These are phyloP conservation scores for Acleris cristana DNA, from an alignment of 2,888 invertebrate genomes.

Conservation along the genomic window DNA sequence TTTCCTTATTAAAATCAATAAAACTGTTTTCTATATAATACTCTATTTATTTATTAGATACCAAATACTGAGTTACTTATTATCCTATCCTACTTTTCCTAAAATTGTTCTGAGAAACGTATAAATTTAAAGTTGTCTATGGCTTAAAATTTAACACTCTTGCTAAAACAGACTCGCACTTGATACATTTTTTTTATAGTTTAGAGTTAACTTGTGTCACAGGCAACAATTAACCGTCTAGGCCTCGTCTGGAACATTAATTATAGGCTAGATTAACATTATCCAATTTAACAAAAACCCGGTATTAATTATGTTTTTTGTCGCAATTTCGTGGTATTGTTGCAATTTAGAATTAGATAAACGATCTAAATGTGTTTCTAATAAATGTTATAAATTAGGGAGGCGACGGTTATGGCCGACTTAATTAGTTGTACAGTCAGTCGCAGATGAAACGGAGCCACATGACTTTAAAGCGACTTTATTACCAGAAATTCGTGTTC, in stretches of 20 bases:
- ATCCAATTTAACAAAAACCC: constrained; percentile 12
- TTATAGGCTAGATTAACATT: constrained; percentile 21
- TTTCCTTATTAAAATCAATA: too few species aligned
- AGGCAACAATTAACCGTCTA: constrained; percentile 40
- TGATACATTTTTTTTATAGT: constrained; percentile 6
- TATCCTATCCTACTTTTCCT: too few species aligned
- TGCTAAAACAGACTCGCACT: background rate
- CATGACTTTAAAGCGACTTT: too few species aligned
- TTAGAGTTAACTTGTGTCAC: constrained; percentile 54
- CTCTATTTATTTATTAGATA: too few species aligned
- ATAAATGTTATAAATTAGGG: constrained; percentile 27
- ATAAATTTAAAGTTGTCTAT: too few species aligned
- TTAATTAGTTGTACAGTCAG: constrained; percentile 14
- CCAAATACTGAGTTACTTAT: too few species aligned
- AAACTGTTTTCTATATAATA: too few species aligned
- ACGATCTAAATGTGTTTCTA: constrained; percentile 29
- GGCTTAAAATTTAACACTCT: background rate
- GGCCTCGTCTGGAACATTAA: constrained; percentile 14
- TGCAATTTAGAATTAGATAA: constrained; percentile 28
- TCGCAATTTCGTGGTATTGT: constrained; percentile 21
- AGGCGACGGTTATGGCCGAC: constrained; percentile 10
- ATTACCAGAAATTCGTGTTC: too few species aligned
- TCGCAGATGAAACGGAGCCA: too few species aligned
- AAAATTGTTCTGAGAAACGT: too few species aligned
- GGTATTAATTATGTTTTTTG: constrained; percentile 19